Evolutionary conservation across 53 echinoderm and acorn worm genomes (phyloP), one percentile per base, ranked within the genome.

Genomic region (Stichopus horrens): DNA sequence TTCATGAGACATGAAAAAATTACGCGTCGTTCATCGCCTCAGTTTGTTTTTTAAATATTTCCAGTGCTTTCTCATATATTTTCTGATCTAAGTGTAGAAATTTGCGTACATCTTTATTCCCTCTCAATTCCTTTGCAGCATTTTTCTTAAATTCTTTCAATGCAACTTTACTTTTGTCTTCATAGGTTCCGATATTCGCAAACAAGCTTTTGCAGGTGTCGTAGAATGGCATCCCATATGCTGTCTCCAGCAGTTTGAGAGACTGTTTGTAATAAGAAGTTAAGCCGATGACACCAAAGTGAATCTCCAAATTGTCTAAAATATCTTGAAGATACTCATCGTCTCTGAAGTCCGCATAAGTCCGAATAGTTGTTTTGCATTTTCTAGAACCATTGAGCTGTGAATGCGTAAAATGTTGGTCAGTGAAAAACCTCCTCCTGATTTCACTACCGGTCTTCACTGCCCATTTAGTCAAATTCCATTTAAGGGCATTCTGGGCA

Each of bases 281-380:
- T 54, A 80, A 55, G 5, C 81, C 81, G 55, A 80, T 57, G 13
- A 57, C 81, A 57, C 81, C 57, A 80, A 80, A 80, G 55, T 80
- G 81, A 5, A 18, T 51, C 4, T 80, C 81, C 6, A 80, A 54
- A 80, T 80, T 80, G 2, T 54, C 13, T 13, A 80, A 54, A 21
- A 80, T 80, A 54, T 80, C 81, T 18, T 80, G 16, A 10, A 80
- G 9, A 19, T 52, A 80, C 5, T 54, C 19, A 19, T 80, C 81
- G 55, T 80, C 21, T 5, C 13, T 54, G 5, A 80, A 80, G 13
- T 11, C 2, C 8, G 1, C 0, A 14, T 13, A 4, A 0, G 57
- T 54, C 19, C 14, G 8, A 4, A 80, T 10, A 6, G 11, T 13
- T 10, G 5, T n/a, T 5, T 18, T 56, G 6, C 55, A 80, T 10